These are phyloP conservation scores for Megaceryle maxima DNA, from an alignment of 2,113 vertebrate species.

Conservation along the genomic window DNA sequence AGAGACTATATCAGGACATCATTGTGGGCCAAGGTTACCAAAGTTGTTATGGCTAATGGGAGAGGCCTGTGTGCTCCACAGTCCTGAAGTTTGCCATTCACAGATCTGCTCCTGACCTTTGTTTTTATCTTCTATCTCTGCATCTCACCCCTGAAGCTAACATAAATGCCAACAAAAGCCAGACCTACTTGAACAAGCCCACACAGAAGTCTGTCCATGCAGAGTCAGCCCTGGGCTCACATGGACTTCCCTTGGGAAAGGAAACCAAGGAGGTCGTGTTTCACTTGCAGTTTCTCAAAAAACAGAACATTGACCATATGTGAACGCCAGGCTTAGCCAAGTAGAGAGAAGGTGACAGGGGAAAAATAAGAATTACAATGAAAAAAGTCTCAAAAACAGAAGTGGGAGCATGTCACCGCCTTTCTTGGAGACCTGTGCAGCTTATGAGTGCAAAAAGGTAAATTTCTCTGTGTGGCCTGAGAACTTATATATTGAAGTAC, in stretches of 20 bases:
- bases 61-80: neutral
- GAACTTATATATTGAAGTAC: neutral
- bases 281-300: neutral
- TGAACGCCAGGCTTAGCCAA: neutral
- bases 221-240: fast-evolving
- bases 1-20: neutral
- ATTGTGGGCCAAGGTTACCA: neutral
- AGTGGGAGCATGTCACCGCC: neutral
- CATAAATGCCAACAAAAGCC: neutral
- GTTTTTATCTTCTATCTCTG: conserved; percentile 44
- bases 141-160: conserved; percentile 27
- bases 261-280: neutral
- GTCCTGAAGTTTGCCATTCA: neutral
- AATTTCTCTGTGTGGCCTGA: neutral
- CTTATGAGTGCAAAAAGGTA: neutral
- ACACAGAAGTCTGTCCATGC: neutral
- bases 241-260: neutral
- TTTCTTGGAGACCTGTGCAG: neutral
- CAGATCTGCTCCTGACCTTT: conserved; percentile 21
- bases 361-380: neutral
- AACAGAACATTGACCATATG: neutral
- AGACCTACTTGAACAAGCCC: neutral
- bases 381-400: neutral
- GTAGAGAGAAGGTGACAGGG: neutral
- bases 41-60: neutral